Base-by-base conservation (phyloP, 2,888 invertebrate species). In the Clusia tigrina region DNA sequence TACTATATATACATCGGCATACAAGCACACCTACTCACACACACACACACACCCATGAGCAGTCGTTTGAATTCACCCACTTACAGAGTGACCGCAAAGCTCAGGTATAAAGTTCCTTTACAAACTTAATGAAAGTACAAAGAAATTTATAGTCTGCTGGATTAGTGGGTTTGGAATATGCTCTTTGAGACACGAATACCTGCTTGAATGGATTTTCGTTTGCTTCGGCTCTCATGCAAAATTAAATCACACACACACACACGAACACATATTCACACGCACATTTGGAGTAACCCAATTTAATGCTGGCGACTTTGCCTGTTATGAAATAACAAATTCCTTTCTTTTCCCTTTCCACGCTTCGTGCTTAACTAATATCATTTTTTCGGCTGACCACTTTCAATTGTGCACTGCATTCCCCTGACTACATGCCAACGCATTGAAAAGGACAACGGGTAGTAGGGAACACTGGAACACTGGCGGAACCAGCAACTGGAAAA, bases 301-400 rank as follows among this genome's bases (percentile, higher is more conserved):
- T 55, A 20, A 38, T 56, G 22, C 20, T 22, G 22, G 55, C 9
- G 55, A 38, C 52, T 53, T 46, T 60, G 55, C 60, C 54, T 55
- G 54, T 57, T 56, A 56, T 60, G 63, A 60, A 60, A 60, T 63
- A 56, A 51, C 52, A 54, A 58, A 63, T 58, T 63, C 42, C 59
- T 51, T 51, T 25, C 60, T 53, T 54, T 37, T 51, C 53, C 42
- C 32, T 56, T 61, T 48, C 38, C 37, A 37, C 32, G 51, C 38
- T 57, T 62, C 18, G 24, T 42, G 42, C 23, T 20, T 55, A 38
- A 51, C 60, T 61, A 61, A 61, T 55, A 55, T 61, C 52, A 46
- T 25, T 60, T 60, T 59, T 59, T 59, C 51, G 53, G 51, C 3
- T 2, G 48, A 0, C 20, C 18, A 1, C 37, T 32, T 15, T 58